phyloP scores from a whole-genome alignment of 2,113 vertebrate species.

The Bothrops jararaca region DNA sequence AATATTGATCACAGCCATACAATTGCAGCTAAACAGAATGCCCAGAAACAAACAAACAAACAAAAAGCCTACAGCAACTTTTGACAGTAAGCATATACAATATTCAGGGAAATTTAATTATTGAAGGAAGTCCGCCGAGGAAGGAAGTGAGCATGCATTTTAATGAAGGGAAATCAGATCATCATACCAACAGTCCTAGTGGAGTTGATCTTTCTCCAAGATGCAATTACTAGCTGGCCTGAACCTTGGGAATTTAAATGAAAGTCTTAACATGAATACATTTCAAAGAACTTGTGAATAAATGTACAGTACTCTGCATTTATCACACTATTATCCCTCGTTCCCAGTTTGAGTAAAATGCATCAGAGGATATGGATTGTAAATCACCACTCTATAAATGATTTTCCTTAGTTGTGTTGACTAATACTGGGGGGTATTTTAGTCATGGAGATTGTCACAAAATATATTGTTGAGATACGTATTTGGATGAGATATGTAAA shows the following conservation, averaged over 20 bases:
- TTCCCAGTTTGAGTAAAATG: neutral
- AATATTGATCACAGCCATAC: neutral
- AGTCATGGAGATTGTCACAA: neutral
- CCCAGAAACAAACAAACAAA: neutral
- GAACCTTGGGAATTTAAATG: constrained; percentile 36
- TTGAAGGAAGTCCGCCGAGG: neutral
- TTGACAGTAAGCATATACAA: neutral
- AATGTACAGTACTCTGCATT: neutral
- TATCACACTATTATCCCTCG: neutral
- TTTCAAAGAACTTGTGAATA: neutral
- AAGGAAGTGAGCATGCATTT: constrained; percentile 4
- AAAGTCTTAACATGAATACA: constrained; percentile 42
- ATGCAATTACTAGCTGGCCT: constrained; percentile 8
- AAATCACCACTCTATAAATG: neutral
- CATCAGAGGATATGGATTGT: neutral
- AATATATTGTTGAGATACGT: neutral
- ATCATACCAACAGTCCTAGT: constrained; percentile 14
- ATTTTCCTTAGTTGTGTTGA: neutral
- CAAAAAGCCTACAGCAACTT: neutral
- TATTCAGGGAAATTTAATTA: constrained; percentile 2
- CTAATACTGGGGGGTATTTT: neutral
- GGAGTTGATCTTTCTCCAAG: constrained; percentile 19
- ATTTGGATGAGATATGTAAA: neutral
- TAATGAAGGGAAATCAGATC: constrained; percentile 3
- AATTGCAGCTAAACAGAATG: neutral